Evolutionary conservation across 2,113 vertebrate genomes (phyloP).

Genomic region (Oncorhynchus masou): DNA sequence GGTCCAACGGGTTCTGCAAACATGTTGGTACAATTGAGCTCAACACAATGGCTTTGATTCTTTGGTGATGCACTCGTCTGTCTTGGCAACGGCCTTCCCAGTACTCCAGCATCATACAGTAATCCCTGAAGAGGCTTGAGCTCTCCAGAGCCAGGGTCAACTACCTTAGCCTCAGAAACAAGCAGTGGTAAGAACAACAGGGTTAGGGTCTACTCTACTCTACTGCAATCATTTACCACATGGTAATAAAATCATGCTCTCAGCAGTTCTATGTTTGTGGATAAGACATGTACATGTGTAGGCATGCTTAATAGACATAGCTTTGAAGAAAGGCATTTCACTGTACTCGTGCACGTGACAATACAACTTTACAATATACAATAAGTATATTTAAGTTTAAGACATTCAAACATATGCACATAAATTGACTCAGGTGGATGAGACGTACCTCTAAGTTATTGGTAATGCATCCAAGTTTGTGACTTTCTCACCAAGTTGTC

Average conservation of each 20-base stretch:
- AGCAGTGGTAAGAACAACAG: background rate
- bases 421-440: no score
- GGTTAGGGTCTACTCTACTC: background rate
- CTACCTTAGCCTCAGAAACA: slow-evolving; percentile 81
- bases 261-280: no score
- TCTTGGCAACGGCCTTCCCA: slow-evolving; percentile 81
- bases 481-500: slow-evolving; percentile 77
- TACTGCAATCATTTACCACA: background rate
- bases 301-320: no score
- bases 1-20: no score
- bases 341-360: no score
- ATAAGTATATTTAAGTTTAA: no score
- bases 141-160: slow-evolving; percentile 68
- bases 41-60: slow-evolving; percentile 18
- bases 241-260: no score
- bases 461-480: slow-evolving; percentile 80
- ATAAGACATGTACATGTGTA: no score
- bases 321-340: no score
- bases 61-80: slow-evolving; percentile 71
- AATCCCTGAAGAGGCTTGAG: slow-evolving; percentile 81
- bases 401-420: no score
- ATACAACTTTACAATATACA: no score
- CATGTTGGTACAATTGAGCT: no score
- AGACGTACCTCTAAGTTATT: slow-evolving; percentile 85
- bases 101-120: slow-evolving; percentile 91